Evolutionary conservation across 2,888 invertebrate genomes (phyloP).

Genomic region (Limnephilus auricula): DNA sequence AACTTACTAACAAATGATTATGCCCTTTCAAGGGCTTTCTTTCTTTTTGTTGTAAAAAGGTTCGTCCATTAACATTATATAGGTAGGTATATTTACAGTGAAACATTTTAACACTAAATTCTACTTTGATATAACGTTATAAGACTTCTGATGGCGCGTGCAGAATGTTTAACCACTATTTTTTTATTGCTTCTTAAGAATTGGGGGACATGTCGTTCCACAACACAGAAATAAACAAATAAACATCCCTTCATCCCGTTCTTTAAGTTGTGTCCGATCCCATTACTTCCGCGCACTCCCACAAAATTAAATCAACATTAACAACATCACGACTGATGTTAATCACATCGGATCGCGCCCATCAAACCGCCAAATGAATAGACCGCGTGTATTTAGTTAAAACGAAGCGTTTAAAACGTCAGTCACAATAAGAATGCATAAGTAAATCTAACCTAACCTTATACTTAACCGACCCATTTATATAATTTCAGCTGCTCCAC

Average conservation of each 20-base stretch:
- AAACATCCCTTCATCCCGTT: background rate
- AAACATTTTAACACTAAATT: background rate
- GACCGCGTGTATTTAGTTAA: background rate
- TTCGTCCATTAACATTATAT: no score
- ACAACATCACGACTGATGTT: background rate
- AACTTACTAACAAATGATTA: background rate
- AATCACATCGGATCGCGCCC: background rate
- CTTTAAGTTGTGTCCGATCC: background rate
- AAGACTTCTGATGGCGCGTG: background rate
- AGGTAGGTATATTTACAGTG: no score
- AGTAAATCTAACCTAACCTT: background rate
- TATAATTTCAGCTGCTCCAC: background rate
- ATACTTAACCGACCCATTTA: background rate
- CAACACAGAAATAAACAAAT: background rate
- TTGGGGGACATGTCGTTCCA: background rate
- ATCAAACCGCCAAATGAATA: background rate
- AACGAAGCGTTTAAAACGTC: background rate
- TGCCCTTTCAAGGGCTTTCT: no score
- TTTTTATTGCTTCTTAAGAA: background rate
- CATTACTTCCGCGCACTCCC: constrained; percentile 9
- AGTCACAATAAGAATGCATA: background rate
- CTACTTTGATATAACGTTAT: background rate
- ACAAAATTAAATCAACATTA: background rate
- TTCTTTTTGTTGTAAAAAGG: no score
- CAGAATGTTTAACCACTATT: background rate